Percentiles rank a stretch among this genome's conserved stretches.
phyloP scores from a whole-genome alignment of 2,797 vertebrate species.

The Falco berigora region DNA sequence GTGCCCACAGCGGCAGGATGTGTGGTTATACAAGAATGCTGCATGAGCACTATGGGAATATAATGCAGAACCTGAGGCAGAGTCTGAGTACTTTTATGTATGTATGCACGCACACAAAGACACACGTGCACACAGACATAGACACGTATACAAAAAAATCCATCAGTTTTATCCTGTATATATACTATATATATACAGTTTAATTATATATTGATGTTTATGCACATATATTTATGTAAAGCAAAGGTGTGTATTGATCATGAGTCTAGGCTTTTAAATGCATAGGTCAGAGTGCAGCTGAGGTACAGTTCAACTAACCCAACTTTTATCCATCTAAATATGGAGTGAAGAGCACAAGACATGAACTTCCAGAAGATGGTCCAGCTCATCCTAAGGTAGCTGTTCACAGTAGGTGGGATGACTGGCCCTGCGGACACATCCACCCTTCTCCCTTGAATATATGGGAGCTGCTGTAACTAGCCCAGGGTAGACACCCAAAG shows the following conservation, averaged over 20 bases:
- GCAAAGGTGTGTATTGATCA: not conserved
- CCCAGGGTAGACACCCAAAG: not conserved
- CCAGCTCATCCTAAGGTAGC: not conserved
- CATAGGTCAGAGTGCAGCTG: not conserved
- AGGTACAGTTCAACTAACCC: not conserved
- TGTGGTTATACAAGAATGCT: not conserved
- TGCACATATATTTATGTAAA: not conserved
- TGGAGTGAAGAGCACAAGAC: not conserved
- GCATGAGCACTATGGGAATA: constrained; percentile 39
- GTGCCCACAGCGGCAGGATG: not conserved
- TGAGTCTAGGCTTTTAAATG: not conserved
- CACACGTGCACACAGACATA: not conserved
- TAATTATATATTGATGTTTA: not conserved
- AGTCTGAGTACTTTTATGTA: not conserved
- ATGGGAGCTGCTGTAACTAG: not conserved
- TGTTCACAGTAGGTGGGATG: not conserved
- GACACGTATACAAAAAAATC: not conserved
- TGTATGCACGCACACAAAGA: not conserved
- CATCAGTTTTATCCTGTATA: not conserved
- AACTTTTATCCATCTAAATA: not conserved
- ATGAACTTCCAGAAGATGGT: not conserved
- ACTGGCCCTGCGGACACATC: not conserved
- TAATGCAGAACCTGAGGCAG: constrained; percentile 1
- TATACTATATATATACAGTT: not conserved
- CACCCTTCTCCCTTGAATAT: not conserved